These are phyloP conservation scores for Prunella himalayana DNA, from an alignment of 2,113 vertebrate genomes.

Conservation along the genomic window DNA sequence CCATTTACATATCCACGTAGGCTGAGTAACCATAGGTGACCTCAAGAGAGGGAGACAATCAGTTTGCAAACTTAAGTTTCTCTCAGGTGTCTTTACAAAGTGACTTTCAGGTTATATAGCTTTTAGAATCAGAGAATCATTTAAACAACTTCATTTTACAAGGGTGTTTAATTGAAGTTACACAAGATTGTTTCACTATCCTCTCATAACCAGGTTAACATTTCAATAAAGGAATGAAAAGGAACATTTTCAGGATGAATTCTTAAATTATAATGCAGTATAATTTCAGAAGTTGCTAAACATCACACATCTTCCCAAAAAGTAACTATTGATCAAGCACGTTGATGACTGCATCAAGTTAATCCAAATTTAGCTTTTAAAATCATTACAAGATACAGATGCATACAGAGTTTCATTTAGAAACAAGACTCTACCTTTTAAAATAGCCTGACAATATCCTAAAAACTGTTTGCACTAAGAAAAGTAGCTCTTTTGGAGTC, in stretches of 20 bases:
- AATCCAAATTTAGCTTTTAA: background rate
- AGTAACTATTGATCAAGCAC: background rate
- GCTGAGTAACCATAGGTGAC: background rate
- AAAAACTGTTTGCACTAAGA: background rate
- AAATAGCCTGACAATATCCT: background rate
- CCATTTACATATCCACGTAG: background rate
- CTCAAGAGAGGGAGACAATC: background rate
- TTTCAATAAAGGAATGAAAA: background rate
- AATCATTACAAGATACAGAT: background rate
- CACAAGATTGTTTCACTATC: background rate
- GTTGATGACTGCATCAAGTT: background rate
- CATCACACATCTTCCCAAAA: background rate
- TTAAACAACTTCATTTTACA: background rate
- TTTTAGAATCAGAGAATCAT: background rate
- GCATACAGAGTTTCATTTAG: background rate
- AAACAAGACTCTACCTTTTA: background rate
- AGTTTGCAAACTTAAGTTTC: background rate
- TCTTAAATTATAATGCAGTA: background rate
- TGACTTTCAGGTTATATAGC: background rate
- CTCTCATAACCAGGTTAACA: background rate
- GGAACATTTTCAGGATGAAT: background rate
- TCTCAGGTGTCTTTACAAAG: background rate
- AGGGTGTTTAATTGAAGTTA: background rate
- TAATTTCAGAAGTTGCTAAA: background rate
- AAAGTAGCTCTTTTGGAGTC: background rate